These are phyloP conservation scores for Rhinoptilus africanus DNA, from an alignment of 2,113 vertebrate genomes.

Conservation along the genomic window DNA sequence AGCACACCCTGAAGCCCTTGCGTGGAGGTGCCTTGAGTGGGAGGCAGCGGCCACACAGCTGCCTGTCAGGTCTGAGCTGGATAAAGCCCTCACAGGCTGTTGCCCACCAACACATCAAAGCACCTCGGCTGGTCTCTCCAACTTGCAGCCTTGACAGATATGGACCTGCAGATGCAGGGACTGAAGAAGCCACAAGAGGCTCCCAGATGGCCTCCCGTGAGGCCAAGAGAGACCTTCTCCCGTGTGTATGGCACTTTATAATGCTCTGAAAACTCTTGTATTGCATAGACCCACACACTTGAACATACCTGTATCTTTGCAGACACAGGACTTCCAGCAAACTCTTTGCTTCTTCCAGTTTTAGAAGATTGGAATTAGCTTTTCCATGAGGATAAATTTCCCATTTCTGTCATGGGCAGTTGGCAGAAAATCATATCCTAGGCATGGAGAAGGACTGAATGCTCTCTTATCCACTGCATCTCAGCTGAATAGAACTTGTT, in stretches of 20 bases:
- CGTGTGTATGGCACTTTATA: not conserved
- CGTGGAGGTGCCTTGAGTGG: accelerated
- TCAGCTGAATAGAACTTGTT: not conserved
- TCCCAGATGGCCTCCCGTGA: not conserved
- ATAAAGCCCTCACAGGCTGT: not conserved
- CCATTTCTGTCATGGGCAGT: not conserved
- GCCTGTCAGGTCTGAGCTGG: not conserved
- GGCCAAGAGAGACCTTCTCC: not conserved
- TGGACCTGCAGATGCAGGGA: not conserved
- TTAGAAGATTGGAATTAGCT: not conserved
- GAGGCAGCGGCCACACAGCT: not conserved
- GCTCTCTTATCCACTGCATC: not conserved
- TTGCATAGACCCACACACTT: not conserved
- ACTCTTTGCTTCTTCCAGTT: not conserved
- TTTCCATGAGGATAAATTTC: not conserved
- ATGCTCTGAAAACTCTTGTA: not conserved
- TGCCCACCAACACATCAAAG: not conserved
- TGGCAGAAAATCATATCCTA: not conserved
- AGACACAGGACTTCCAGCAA: not conserved
- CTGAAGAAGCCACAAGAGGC: not conserved
- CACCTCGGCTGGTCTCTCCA: not conserved
- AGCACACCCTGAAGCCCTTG: not conserved
- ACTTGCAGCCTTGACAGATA: not conserved
- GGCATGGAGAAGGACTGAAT: not conserved
- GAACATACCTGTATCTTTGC: not conserved